These are phyloP conservation scores for Leptopilina syphax DNA, from an alignment of 2,888 invertebrate genomes.

Conservation along the genomic window DNA sequence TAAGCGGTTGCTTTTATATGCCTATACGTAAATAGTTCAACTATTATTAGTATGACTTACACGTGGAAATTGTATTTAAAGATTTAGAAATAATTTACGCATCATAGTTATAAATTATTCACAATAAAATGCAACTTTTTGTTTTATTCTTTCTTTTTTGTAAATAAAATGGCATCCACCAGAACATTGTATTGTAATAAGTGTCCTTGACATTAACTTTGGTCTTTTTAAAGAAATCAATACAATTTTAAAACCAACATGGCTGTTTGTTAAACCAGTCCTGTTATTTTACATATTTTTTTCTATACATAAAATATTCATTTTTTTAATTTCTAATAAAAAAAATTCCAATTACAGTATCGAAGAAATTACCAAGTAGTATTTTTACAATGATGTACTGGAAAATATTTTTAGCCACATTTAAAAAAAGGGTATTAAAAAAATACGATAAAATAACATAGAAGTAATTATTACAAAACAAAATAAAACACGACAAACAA, in stretches of 20 bases:
- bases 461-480: no score
- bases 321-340: neutral
- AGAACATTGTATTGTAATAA: conserved; percentile 3
- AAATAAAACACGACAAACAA: no score
- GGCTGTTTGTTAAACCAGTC: neutral
- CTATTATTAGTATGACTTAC: neutral
- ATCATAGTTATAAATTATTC: neutral
- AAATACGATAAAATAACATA: no score
- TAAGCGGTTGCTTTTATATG: neutral
- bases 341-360: neutral
- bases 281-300: neutral
- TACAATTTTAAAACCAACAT: conserved; percentile 3
- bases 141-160: no score
- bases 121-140: neutral
- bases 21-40: neutral
- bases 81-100: conserved; percentile 5
- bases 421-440: no score
- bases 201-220: conserved; percentile 16
- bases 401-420: no score
- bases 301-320: neutral
- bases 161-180: neutral
- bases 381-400: no score
- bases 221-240: neutral
- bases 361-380: no score
- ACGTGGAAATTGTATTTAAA: neutral